Evolutionary conservation across 2,797 vertebrate genomes (phyloP), one percentile per base, ranked within the genome.

Genomic region (Sparidentex hasta): DNA sequence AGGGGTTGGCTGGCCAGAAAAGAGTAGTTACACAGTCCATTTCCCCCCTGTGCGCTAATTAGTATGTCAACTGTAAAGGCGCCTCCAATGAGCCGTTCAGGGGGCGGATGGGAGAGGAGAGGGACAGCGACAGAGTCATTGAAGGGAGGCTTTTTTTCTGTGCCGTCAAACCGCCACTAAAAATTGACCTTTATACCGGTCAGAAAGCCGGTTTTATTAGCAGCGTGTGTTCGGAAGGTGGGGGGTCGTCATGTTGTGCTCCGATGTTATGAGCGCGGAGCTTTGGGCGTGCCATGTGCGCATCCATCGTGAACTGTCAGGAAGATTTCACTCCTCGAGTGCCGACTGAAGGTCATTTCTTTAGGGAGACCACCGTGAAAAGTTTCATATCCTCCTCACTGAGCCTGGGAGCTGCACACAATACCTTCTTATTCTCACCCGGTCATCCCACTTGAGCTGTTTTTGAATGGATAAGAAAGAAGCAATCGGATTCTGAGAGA

Each of bases 11-110:
- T 89, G 88, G 88, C 83, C 83, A 91, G 87, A 90, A 87, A 89
- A 80, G 86, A 86, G 82, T 63, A 82, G 83, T 93, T 91, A 91
- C 76, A 91, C 90, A 91, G 79, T 88, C 88, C 86, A 93, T 93
- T 91, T 93, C 14, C 83, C 83, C 74, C 74, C 11, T 47, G 57
- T 66, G 85, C 25, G 43, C 89, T 93, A 94, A 95, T 95, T 93
- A 92, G 90, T 85, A 90, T 90, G 92, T 93, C 89, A 89, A 77
- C 87, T 92, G 82, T 87, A 86, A 91, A 91, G 85, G 73, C 54
- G 52, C 74, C 55, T 87, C 72, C 92, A 85, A 78, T 83, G 90
- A 93, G 90, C 80, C 83, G 3, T 87, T 86, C 48, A 78, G 67
- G 54, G 44, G 64, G 50, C 2, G 63, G 65, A 63, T 72, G n/a